Evolutionary conservation across 2,888 invertebrate genomes (phyloP).

Genomic region (Onchidella celtica): DNA sequence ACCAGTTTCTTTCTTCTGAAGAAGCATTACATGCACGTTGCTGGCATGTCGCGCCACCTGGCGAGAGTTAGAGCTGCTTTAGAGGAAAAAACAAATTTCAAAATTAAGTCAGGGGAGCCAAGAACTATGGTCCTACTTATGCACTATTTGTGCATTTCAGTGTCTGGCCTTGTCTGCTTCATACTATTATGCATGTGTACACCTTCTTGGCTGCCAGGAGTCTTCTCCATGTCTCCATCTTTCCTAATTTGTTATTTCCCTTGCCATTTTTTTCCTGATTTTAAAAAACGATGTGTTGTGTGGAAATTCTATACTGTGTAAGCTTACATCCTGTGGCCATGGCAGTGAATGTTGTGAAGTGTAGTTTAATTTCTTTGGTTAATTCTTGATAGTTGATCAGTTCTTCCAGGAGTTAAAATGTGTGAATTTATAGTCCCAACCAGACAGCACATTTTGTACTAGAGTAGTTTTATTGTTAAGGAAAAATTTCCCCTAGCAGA

Average conservation of each 20-base stretch:
- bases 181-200: conserved; percentile 6
- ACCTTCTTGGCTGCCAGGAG: too few relatives aligned
- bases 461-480: too few relatives aligned
- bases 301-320: too few relatives aligned
- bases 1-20: not conserved
- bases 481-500: conserved; percentile 4
- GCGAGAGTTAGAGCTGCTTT: conserved; percentile 8
- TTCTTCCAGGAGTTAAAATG: too few relatives aligned
- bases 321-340: too few relatives aligned
- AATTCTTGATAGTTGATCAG: too few relatives aligned
- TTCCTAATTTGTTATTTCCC: not conserved
- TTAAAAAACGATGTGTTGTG: not conserved
- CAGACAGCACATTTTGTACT: too few relatives aligned
- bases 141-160: conserved; percentile 35
- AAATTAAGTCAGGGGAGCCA: conserved; percentile 15
- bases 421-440: too few relatives aligned
- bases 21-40: conserved; percentile 15
- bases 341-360: too few relatives aligned
- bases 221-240: conserved; percentile 3
- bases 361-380: too few relatives aligned
- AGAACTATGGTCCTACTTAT: conserved; percentile 35
- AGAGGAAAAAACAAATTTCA: not conserved
- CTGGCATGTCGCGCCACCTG: conserved; percentile 33
- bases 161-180: conserved; percentile 11
- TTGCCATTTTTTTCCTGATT: not conserved